Evolutionary conservation across 2,888 invertebrate genomes (phyloP).

Genomic region (Agrotis exclamationis): DNA sequence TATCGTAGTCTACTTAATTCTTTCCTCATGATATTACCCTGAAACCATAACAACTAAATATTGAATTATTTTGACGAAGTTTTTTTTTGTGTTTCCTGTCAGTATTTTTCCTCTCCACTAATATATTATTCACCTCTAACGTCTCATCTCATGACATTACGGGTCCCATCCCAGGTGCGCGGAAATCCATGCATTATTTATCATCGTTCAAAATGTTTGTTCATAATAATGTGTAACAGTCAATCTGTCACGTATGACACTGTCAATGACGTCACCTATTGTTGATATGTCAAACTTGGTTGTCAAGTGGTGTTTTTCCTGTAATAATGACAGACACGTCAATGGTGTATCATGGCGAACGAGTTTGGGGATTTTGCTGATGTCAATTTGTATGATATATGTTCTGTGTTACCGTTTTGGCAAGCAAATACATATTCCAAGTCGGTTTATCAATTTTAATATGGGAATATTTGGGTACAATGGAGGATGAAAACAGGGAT

Average conservation of each 20-base stretch:
- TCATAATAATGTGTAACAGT: constrained; percentile 26
- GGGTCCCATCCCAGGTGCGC: constrained; percentile 27
- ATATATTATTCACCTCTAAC: neutral
- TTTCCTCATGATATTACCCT: neutral
- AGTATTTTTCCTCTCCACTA: neutral
- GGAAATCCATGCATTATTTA: constrained; percentile 35
- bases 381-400: constrained; percentile 9
- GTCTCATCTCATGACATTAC: constrained; percentile 18
- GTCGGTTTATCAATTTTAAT: too few relatives aligned
- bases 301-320: constrained; percentile 45
- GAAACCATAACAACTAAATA: too few relatives aligned
- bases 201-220: constrained; percentile 28
- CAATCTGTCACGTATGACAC: constrained; percentile 35
- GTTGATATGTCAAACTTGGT: constrained; percentile 34
- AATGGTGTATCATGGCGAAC: constrained; percentile 11
- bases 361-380: constrained; percentile 14
- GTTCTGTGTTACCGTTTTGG: neutral
- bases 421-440: neutral
- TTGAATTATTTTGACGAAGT: neutral
- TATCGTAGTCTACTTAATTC: too few relatives aligned
- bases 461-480: too few relatives aligned
- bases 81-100: neutral
- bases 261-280: constrained; percentile 45
- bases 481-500: too few relatives aligned
- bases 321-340: constrained; percentile 37